Base-by-base conservation (phyloP, 1,140 invertebrate species). In the Berghia stephanieae region DNA sequence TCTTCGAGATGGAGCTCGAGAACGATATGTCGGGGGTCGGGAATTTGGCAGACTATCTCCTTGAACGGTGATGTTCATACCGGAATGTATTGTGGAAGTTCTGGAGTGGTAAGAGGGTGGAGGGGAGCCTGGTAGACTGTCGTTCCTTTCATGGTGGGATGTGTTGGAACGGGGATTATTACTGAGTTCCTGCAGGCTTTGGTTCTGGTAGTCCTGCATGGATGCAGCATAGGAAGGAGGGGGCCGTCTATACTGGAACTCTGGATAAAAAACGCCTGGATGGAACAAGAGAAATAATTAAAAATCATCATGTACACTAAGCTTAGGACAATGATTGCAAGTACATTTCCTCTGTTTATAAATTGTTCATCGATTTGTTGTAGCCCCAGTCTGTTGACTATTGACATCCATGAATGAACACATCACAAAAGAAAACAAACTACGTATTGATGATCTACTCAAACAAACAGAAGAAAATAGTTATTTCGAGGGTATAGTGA, bases 181-280 rank as follows among this genome's bases (percentile, higher is more conserved):
- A 46, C 55, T 80, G 78, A 38, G 78, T 36, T 46, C 57, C 42
- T 82, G 38, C 21, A 79, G 70, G 43, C 85, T 46, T 74, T 89
- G 86, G 44, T 83, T 83, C 68, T 87, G 83, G 49, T 86, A 88
- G 10, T 88, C 87, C 52, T 88, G 87, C 86, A 88, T 86, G 18
- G 88, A 88, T 4, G 86, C 86, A 75, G 84, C 84, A 77, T 89
- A 89, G 2, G 87, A 83, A 24, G 88, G 88, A 18, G 88, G 88
- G 8, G 88, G 88, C 36, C 85, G 82, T 2, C 87, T 79, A 77
- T 86, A 87, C 69, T 85, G 85, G 69, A 88, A 88, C 78, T 89
- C 88, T 18, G 87, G 87, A 75, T 89, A 88, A 82, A 89, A 73
- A 34, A 85, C 75, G 34, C 88, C 88, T 89, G 79, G 43, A 40